Conservation (phyloP, 1,140 invertebrate species). For the Platyscapa corneri region DNA sequence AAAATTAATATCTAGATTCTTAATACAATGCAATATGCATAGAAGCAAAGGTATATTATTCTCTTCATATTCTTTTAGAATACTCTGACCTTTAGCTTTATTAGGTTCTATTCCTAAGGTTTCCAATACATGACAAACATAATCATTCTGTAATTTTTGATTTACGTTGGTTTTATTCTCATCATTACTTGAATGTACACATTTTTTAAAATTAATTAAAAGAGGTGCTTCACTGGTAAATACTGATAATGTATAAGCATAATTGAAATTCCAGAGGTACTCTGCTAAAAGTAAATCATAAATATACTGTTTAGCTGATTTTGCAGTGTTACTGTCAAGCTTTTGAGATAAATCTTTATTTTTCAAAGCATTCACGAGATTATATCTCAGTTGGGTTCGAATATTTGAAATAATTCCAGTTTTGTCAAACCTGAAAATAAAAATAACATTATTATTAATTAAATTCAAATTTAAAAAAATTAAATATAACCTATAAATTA, state of each 20-base stretch:
- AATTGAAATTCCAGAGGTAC: conserved; percentile 70
- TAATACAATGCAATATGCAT: conserved; percentile 66
- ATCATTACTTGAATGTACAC: conserved; percentile 52
- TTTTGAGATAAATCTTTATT: conserved; percentile 63
- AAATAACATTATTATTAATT: conserved; percentile 32
- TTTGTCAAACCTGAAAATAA: conserved; percentile 68
- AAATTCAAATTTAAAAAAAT: conserved; percentile 31
- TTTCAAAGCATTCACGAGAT: conserved; percentile 69
- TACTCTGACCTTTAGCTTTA: conserved; percentile 61
- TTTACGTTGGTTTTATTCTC: conserved; percentile 38
- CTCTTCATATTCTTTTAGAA: conserved; percentile 64
- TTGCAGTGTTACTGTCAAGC: conserved; percentile 55
- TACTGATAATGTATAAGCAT: conserved; percentile 69
- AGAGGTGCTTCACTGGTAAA: conserved; percentile 72
- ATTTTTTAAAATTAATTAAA: conserved; percentile 67
- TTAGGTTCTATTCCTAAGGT: conserved; percentile 67
- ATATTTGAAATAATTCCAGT: conserved; percentile 71
- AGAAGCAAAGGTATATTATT: conserved; percentile 64
- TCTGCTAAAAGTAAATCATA: conserved; percentile 71
- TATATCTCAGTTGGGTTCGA: conserved; percentile 69
- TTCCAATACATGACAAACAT: conserved; percentile 67
- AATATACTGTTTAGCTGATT: conserved; percentile 71
- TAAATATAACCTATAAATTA: conserved; percentile 39
- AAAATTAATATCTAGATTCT: conserved; percentile 43
- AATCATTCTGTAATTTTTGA: conserved; percentile 68